phyloP scores from a whole-genome alignment of 37 sponge, comb jelly and placozoan genomes.

The Chondrilla cf. caribensis region DNA sequence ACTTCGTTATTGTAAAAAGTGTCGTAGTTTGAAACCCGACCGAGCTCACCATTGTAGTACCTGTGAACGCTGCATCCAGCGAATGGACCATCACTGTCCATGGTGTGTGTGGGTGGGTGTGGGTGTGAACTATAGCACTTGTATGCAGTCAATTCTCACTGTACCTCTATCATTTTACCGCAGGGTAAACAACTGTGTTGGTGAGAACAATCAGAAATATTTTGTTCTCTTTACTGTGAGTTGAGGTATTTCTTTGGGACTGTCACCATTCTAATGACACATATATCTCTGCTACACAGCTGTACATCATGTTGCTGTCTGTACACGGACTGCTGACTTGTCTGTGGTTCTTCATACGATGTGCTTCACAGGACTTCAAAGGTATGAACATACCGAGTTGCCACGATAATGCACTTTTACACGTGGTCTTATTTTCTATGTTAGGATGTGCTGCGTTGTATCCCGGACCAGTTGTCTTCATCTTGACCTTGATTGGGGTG shows the following conservation, averaged over 20 bases:
- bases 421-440: background rate
- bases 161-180: background rate
- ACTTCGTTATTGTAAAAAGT: conserved; percentile 88
- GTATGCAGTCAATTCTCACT: background rate
- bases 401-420: background rate
- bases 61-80: conserved; percentile 81
- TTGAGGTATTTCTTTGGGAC: background rate
- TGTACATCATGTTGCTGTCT: conserved; percentile 80
- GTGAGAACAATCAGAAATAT: conserved; percentile 96
- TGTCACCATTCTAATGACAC: background rate
- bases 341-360: conserved; percentile 64
- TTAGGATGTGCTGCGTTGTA: conserved; percentile 85
- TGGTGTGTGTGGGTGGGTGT: conserved; percentile 62
- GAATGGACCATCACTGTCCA: conserved; percentile 99
- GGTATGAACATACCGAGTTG: conserved; percentile 15
- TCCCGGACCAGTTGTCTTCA: conserved; percentile 81
- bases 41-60: conserved; percentile 98
- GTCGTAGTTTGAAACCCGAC: conserved; percentile 94
- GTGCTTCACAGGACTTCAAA: conserved; percentile 60
- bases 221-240: conserved; percentile 96
- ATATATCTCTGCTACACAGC: conserved; percentile 19
- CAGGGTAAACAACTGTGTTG: conserved; percentile 99
- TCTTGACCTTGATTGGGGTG: conserved; percentile 80
- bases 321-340: conserved; percentile 61
- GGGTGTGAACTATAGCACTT: background rate